These are phyloP conservation scores for Frankliniella intonsa DNA, from an alignment of 2,888 invertebrate species.

Conservation along the genomic window DNA sequence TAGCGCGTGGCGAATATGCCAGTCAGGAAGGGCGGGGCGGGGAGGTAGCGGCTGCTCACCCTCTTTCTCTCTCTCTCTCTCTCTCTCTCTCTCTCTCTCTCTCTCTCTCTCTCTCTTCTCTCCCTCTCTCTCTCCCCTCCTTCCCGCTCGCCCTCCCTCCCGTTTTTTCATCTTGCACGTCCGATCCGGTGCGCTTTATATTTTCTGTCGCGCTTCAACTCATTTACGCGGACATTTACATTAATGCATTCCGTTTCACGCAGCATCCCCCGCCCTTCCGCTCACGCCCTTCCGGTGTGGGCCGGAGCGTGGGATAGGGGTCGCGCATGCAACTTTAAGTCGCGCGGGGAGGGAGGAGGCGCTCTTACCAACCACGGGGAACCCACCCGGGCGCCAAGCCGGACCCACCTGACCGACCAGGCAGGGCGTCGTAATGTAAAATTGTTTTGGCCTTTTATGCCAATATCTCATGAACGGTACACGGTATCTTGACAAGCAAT, in stretches of 20 bases:
- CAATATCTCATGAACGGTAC: no score
- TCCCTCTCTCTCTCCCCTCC: neutral
- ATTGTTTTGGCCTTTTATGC: no score
- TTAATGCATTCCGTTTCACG: constrained; percentile 16
- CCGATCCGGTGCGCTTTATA: neutral
- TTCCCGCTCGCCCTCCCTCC: neutral
- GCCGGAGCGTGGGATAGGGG: neutral
- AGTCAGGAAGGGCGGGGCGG: neutral
- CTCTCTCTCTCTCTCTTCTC: neutral
- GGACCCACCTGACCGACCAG: no score
- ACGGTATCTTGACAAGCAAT: no score
- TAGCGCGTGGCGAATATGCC: neutral
- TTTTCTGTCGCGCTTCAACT: neutral
- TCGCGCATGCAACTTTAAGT: neutral
- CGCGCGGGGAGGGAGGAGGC: no score
- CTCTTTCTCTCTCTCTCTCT: neutral
- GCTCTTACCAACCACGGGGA: no score
- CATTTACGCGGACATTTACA: constrained; percentile 12
- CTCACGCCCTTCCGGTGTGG: neutral
- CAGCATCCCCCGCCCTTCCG: neutral
- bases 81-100: neutral
- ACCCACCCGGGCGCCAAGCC: no score
- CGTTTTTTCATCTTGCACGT: neutral
- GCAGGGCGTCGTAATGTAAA: no score
- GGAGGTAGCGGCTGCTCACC: neutral